phyloP scores from a whole-genome alignment of 2,888 invertebrate species.

The Pollenia labialis region DNA sequence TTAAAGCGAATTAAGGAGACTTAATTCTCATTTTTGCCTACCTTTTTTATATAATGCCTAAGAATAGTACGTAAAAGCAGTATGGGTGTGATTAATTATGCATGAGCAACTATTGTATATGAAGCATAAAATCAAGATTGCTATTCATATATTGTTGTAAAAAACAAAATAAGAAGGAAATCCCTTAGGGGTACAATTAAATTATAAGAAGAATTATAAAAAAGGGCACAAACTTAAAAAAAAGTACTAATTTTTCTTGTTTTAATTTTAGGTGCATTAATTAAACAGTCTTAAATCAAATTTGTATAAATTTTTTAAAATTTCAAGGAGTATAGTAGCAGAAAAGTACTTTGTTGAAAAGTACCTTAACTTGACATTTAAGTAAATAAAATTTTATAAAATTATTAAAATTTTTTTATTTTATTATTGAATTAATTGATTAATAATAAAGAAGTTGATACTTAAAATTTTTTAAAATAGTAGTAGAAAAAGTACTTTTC shows the following conservation, averaged over 20 bases:
- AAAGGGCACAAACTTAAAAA: not conserved
- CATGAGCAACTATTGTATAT: not conserved
- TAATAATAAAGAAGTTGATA: no score
- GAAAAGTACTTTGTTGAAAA: not conserved
- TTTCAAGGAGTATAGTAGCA: not conserved
- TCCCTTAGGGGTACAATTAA: not conserved
- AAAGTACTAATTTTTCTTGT: not conserved
- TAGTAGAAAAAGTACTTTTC: not conserved
- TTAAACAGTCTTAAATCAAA: not conserved
- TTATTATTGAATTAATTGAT: no score
- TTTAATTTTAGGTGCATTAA: no score
- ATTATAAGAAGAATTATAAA: not conserved
- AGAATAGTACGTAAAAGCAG: not conserved
- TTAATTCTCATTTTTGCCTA: not conserved
- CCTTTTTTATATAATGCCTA: not conserved
- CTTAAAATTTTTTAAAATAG: not conserved
- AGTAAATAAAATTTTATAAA: no score
- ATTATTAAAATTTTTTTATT: no score
- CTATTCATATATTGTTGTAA: not conserved
- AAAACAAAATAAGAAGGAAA: not conserved
- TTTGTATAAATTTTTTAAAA: not conserved
- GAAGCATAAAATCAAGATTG: slow-evolving; percentile 17
- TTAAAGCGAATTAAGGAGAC: not conserved
- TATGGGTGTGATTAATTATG: slow-evolving; percentile 18
- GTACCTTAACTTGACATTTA: no score